Percentiles rank a stretch among this genome's conserved stretches.
phyloP scores from a whole-genome alignment of 64 coral and sea anemone species.

The Stichodactyla mertensii region DNA sequence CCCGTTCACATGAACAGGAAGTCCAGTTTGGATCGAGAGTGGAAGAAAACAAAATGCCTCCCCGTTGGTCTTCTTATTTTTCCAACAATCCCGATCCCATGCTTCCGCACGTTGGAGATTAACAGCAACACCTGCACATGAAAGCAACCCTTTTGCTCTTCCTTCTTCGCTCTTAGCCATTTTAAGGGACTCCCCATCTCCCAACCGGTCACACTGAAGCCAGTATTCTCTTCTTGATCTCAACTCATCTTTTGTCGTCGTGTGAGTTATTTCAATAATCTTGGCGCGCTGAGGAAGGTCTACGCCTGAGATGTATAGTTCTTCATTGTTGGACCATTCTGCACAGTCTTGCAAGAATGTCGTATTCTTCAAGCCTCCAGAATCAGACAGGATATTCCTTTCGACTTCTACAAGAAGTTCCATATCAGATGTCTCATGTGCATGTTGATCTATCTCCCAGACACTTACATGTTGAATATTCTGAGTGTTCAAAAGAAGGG shows the following conservation, averaged over 20 bases:
- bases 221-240: slow-evolving; percentile 19
- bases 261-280: slow-evolving; percentile 25
- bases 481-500: slow-evolving; percentile 73
- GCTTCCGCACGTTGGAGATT: not conserved
- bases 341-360: slow-evolving; percentile 70
- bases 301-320: too few species aligned
- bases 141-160: slow-evolving; percentile 48
- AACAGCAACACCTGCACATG: slow-evolving; percentile 51
- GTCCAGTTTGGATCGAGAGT: slow-evolving; percentile 69
- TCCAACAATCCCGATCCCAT: not conserved
- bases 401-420: slow-evolving; percentile 23
- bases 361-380: not conserved
- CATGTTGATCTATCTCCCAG: slow-evolving; percentile 23
- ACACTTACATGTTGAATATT: slow-evolving; percentile 64
- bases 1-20: slow-evolving; percentile 87
- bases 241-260: not conserved
- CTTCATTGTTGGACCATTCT: slow-evolving; percentile 6
- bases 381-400: slow-evolving; percentile 18
- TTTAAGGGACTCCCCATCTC: slow-evolving; percentile 37
- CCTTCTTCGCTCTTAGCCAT: slow-evolving; percentile 68
- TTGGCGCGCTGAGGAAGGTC: slow-evolving; percentile 42
- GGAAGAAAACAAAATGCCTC: slow-evolving; percentile 90
- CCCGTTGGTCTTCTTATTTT: not conserved
- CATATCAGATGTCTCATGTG: not conserved
- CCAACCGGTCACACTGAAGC: slow-evolving; percentile 44